Base-by-base conservation (phyloP, 2,797 vertebrate genomes). In the Cirrhinus molitorella region DNA sequence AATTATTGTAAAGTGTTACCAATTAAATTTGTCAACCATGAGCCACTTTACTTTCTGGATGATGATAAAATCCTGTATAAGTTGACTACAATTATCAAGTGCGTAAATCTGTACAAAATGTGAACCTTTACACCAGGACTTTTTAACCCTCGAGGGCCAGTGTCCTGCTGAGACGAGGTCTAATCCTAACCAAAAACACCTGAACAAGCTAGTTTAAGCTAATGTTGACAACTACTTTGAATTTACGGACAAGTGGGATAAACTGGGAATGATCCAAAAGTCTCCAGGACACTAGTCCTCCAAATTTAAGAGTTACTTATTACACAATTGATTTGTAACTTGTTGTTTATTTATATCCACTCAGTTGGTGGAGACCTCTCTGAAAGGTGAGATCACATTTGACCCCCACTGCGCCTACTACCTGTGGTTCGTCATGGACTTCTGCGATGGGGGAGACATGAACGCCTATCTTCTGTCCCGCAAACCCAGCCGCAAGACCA, bases 391-490 rank as follows among this genome's bases (percentile, higher is more conserved):
- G 92, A 97, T 99, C 91, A 96, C 94, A 81, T 99, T 98, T 88
- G 96, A 99, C 92, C 96, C 96, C 45, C 95, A 94, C 91, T 97
- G 96, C 90, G 95, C 97, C 91, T 99, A 98, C 92, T 98, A 98
- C 92, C 92, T 99, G 91, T 99, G 98, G 98, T 99, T 99, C 25
- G 97, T 99, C 86, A 99, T 97, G 96, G 98, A 99, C 95, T 99
- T 99, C 94, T 99, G 98, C 51, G 97, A 99, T 0, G 98, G 98
- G 4, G 98, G 98, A 0, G 98, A 99, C 90, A 98, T 99, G 98
- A 99, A 99, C 9, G 96, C 98, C 66, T 99, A 99, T 89, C 92
- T 99, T 31, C 90, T 99, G 83, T 97, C 97, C 6, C 96, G 98
- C 75, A 99, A 98, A 87, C 97, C 98, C 2, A 99, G 94, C 90